Percentiles rank a stretch among this genome's conserved stretches.
Evolutionary conservation across 2,797 vertebrate genomes (phyloP).

Genomic region (Notamacropus eugenii): DNA sequence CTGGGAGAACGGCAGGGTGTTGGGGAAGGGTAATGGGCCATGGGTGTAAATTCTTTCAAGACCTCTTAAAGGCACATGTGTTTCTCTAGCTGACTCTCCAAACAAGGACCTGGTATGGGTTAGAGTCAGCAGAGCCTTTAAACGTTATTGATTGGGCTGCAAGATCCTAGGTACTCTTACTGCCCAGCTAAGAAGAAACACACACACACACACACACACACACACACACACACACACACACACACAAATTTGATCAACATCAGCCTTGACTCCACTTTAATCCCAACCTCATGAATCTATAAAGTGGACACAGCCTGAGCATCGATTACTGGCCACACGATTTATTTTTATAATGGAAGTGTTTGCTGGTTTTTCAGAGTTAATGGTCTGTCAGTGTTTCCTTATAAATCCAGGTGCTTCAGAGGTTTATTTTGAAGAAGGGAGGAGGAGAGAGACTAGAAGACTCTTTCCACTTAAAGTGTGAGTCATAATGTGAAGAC

Average conservation of each 20-base stretch:
- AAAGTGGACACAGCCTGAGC: constrained; percentile 69
- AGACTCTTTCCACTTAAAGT: constrained; percentile 77
- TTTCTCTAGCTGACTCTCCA: constrained; percentile 87
- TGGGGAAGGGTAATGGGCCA: constrained; percentile 91
- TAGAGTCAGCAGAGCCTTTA: constrained; percentile 87
- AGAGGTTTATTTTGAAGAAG: constrained; percentile 77
- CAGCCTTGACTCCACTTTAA: constrained; percentile 80
- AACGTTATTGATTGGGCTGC: constrained; percentile 88
- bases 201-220: background rate
- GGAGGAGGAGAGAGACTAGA: constrained; percentile 58
- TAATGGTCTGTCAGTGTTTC: constrained; percentile 78
- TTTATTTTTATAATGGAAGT: constrained; percentile 82
- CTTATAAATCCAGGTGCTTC: constrained; percentile 79
- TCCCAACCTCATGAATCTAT: constrained; percentile 80
- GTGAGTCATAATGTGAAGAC: constrained; percentile 75
- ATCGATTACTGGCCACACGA: constrained; percentile 69
- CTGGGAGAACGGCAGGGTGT: constrained; percentile 89
- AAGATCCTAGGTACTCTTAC: constrained; percentile 83
- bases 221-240: background rate
- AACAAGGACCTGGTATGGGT: constrained; percentile 90
- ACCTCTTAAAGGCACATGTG: constrained; percentile 91
- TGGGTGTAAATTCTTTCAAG: constrained; percentile 93
- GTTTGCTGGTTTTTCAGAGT: constrained; percentile 80
- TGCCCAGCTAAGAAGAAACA: constrained; percentile 60
- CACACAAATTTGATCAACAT: constrained; percentile 77